Evolutionary conservation across 2,113 vertebrate species (phyloP).

Genomic region (Scytalopus superciliaris): DNA sequence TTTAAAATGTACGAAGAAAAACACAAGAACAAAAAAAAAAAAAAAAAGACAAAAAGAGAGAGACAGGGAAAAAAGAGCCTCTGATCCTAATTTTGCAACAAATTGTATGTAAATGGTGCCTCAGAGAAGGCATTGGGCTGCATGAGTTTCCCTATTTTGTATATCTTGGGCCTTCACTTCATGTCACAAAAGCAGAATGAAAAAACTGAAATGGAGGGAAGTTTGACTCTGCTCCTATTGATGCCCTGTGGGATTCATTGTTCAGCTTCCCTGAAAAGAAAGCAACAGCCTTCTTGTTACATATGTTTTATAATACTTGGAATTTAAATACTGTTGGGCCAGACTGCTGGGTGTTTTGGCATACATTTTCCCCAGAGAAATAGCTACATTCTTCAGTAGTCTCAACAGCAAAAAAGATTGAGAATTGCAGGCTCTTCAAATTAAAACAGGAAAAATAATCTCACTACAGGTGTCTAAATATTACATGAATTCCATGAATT

Average conservation of each 20-base stretch:
- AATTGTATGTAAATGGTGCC: background rate
- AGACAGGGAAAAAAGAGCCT: background rate
- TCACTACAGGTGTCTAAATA: constrained; percentile 3
- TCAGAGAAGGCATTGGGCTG: background rate
- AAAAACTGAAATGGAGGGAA: background rate
- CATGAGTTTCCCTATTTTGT: background rate
- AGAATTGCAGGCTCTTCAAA: background rate
- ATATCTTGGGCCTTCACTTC: background rate
- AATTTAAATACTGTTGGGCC: background rate
- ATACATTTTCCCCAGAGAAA: constrained; percentile 16
- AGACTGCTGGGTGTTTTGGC: background rate
- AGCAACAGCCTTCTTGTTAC: background rate
- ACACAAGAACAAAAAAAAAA: background rate
- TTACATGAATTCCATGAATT: background rate
- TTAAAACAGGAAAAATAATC: constrained; percentile 44
- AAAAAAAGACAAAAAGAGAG: background rate
- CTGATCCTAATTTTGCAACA: background rate
- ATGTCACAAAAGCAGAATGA: background rate
- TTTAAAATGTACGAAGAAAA: background rate
- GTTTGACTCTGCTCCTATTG: background rate
- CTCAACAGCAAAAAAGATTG: background rate
- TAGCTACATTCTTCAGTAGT: background rate
- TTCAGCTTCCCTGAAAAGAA: background rate
- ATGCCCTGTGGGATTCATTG: background rate
- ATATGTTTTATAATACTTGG: background rate